Evolutionary conservation across 2,113 vertebrate genomes (phyloP).

Genomic region (Sorex fumeus): DNA sequence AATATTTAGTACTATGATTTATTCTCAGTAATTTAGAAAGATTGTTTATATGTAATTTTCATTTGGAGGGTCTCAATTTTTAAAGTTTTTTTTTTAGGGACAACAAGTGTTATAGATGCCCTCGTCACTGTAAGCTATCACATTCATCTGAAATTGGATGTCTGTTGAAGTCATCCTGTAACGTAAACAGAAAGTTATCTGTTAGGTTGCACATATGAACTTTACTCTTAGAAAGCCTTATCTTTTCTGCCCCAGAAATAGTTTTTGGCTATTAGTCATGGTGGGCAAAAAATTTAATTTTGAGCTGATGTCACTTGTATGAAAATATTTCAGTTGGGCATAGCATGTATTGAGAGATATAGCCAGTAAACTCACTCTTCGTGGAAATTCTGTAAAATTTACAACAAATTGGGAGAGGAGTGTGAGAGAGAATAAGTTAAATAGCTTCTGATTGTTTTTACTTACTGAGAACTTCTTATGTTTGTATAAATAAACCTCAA

Average conservation of each 20-base stretch:
- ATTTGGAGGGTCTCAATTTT: not conserved
- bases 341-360: conserved; percentile 50
- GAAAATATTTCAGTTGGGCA: conserved; percentile 62
- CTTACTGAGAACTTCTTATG: conserved; percentile 63
- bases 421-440: conserved; percentile 37
- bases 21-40: conserved; percentile 14
- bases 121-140: conserved; percentile 57
- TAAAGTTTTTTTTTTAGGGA: conserved; percentile 16
- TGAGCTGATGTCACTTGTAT: conserved; percentile 60
- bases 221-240: conserved; percentile 78
- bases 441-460: conserved; percentile 57
- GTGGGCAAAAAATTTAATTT: conserved; percentile 76
- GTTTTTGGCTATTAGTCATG: conserved; percentile 74
- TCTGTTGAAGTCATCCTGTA: conserved; percentile 41
- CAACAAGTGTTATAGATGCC: conserved; percentile 1
- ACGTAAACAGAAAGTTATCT: conserved; percentile 76
- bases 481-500: conserved; percentile 61
- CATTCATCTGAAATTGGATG: conserved; percentile 50
- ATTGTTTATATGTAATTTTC: conserved; percentile 60
- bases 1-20: conserved; percentile 57
- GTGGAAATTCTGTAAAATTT: conserved; percentile 66
- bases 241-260: conserved; percentile 81
- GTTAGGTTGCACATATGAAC: conserved; percentile 58
- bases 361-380: conserved; percentile 62
- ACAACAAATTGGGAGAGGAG: conserved; percentile 44